Evolutionary conservation across 2,888 invertebrate species (phyloP).

Genomic region (Dryocosmus kuriphilus): DNA sequence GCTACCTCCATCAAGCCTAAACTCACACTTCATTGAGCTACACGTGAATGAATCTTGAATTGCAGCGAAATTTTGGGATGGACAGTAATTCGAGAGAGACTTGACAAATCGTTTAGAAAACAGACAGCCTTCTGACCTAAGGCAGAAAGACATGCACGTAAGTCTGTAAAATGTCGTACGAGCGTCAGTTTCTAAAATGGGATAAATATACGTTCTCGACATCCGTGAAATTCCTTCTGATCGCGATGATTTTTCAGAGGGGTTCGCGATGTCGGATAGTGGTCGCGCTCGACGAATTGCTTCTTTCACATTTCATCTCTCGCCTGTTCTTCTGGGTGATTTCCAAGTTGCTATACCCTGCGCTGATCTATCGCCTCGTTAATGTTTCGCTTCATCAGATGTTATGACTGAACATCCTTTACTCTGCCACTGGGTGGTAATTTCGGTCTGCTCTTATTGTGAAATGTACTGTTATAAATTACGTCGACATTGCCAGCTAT

Average conservation of each 20-base stretch:
- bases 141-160: neutral
- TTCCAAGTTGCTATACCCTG: slow-evolving; percentile 67
- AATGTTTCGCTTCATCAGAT: slow-evolving; percentile 76
- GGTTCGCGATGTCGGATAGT: no score
- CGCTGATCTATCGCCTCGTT: slow-evolving; percentile 74
- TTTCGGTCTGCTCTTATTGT: slow-evolving; percentile 72
- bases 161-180: neutral
- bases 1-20: no score
- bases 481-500: slow-evolving; percentile 54
- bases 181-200: slow-evolving; percentile 36
- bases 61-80: neutral
- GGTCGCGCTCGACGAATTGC: slow-evolving; percentile 61
- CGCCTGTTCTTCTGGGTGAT: slow-evolving; percentile 66
- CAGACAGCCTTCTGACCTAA: neutral
- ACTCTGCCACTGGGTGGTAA: slow-evolving; percentile 75
- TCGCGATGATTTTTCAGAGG: slow-evolving; percentile 52
- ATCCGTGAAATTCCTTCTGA: slow-evolving; percentile 35
- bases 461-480: slow-evolving; percentile 63
- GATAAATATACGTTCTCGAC: slow-evolving; percentile 24
- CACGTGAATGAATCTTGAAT: neutral
- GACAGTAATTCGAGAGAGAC: slow-evolving; percentile 10
- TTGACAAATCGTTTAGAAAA: slow-evolving; percentile 8
- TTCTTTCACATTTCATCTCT: slow-evolving; percentile 69
- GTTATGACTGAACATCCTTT: slow-evolving; percentile 74
- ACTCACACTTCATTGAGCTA: no score